Evolutionary conservation across 2,888 invertebrate species (phyloP).

Genomic region (Onchidella celtica): DNA sequence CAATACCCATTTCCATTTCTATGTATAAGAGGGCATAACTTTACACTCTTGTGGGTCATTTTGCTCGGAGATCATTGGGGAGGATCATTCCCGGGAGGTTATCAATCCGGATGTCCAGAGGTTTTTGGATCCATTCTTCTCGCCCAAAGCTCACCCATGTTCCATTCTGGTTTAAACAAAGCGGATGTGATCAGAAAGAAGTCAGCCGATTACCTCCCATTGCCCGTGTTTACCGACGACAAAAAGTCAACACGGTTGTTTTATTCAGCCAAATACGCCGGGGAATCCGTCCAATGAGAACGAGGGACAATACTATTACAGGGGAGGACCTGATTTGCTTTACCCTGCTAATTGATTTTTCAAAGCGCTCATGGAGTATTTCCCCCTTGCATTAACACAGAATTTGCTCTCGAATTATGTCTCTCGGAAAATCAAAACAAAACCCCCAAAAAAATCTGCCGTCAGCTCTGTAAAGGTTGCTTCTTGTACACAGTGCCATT

Average conservation of each 20-base stretch:
- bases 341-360: slow-evolving; percentile 24
- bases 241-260: slow-evolving; percentile 35
- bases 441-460: too few relatives aligned
- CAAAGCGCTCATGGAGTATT: background rate
- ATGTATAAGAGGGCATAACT: too few relatives aligned
- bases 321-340: background rate
- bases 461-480: too few relatives aligned
- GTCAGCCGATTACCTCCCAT: slow-evolving; percentile 30
- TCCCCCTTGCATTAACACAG: background rate
- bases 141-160: background rate
- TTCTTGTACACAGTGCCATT: too few relatives aligned
- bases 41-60: too few relatives aligned
- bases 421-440: background rate
- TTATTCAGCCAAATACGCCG: slow-evolving; percentile 4
- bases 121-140: too few relatives aligned
- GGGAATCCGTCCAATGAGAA: slow-evolving; percentile 2
- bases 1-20: too few relatives aligned
- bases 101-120: too few relatives aligned
- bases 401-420: background rate
- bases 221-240: slow-evolving; percentile 12
- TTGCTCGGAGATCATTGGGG: too few relatives aligned
- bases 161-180: slow-evolving; percentile 17
- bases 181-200: slow-evolving; percentile 43
- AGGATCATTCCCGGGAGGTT: too few relatives aligned
- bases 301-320: slow-evolving; percentile 8